Evolutionary conservation across 2,888 invertebrate species (phyloP).

Genomic region (Magallana nippona): DNA sequence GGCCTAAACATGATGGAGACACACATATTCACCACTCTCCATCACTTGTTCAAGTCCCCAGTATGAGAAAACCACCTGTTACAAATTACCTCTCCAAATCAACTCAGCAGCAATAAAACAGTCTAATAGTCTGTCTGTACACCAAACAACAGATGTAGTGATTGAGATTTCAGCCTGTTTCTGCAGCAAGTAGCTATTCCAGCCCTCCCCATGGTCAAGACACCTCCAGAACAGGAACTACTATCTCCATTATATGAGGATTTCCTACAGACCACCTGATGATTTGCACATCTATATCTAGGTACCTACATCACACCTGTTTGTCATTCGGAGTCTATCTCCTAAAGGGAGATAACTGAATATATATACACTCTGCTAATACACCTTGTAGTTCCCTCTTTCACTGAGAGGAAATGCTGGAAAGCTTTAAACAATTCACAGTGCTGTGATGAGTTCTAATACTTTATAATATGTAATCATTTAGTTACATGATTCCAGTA

Average conservation of each 20-base stretch:
- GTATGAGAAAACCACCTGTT: conserved; percentile 16
- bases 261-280: background rate
- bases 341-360: conserved; percentile 7
- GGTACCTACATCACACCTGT: background rate
- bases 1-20: background rate
- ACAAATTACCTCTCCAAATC: conserved; percentile 6
- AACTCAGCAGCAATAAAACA: background rate
- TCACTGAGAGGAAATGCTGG: too few relatives aligned
- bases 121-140: background rate
- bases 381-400: background rate
- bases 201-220: background rate
- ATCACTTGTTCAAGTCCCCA: conserved; percentile 9
- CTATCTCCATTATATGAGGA: background rate
- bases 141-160: conserved; percentile 1
- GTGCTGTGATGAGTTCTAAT: background rate
- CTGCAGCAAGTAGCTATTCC: background rate
- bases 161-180: background rate
- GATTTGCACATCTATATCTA: background rate
- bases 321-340: background rate
- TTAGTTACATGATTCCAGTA: background rate
- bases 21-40: background rate
- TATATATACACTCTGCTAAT: conserved; percentile 6
- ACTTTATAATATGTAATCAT: background rate
- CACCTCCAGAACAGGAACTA: background rate
- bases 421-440: too few relatives aligned